Evolutionary conservation across 2,888 invertebrate genomes (phyloP), one percentile per base, ranked within the genome.

Genomic region (Notodonta ziczac): DNA sequence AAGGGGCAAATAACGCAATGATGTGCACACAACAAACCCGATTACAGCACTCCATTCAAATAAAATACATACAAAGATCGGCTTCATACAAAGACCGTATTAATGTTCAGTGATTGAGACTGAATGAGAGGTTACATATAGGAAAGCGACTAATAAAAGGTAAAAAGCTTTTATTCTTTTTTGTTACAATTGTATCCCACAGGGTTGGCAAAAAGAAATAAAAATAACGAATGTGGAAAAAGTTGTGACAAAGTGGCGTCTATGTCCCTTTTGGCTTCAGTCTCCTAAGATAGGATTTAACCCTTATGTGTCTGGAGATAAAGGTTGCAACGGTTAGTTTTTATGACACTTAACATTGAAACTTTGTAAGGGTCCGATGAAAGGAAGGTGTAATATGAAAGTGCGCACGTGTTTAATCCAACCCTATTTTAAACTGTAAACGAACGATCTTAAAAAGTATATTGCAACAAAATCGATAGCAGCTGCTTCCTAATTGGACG

Each of bases 31-130:
- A 35, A 53, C 0, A 32, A 35, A 12, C 5, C 12, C 32, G 35
- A 35, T 35, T 53, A 53, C 35, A 53, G n/a, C 5, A 40, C 55
- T n/a, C 39, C 54, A 52, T 70, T 66, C 39, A 63, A 58, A 65
- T 57, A 61, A 57, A 68, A 68, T 63, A 58, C 56, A 67, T 61
- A 67, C 50, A 63, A 53, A 44, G 48, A 59, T 71, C 55, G 63
- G 59, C 62, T 71, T 63, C 52, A 54, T 55, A 52, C 51, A 14
- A 42, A 56, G 44, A 56, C 62, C 60, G 46, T 60, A 54, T 40
- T 40, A 40, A 55, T 40, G 39, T 40, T 55, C 55, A 40, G 55
- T 5, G 52, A n/a, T 8, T n/a, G 24, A 46, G 46, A 46, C 32
- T 5, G n/a, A n/a, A n/a, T n/a, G n/a, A n/a, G n/a, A n/a, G n/a